Percentiles rank a stretch among this genome's conserved stretches.
Conservation (phyloP, 2,888 invertebrate genomes). For the Diaperis boleti region DNA sequence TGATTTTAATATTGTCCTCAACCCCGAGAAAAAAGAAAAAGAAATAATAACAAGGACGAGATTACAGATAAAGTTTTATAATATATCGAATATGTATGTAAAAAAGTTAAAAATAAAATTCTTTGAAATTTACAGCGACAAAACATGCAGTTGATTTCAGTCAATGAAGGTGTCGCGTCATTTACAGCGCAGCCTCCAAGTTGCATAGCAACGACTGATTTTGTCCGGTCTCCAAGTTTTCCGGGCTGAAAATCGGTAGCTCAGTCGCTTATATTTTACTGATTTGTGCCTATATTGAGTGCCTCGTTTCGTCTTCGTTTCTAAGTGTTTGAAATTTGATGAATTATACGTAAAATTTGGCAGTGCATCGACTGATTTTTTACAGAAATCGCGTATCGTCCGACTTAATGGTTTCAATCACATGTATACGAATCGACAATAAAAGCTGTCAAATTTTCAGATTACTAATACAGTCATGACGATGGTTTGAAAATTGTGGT, state of each 20-base stretch:
- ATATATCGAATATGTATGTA: too few relatives aligned
- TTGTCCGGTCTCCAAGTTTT: constrained; percentile 17
- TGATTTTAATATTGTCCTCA: too few relatives aligned
- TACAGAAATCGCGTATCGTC: too few relatives aligned
- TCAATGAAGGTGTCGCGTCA: not conserved
- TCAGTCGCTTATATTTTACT: constrained; percentile 51
- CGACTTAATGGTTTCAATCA: not conserved
- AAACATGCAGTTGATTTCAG: not conserved
- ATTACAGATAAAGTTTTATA: too few relatives aligned
- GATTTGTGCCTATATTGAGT: constrained; percentile 48
- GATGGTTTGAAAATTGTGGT: not conserved
- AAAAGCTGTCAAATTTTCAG: not conserved
- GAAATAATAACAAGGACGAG: too few relatives aligned
- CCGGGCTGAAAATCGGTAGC: constrained; percentile 38
- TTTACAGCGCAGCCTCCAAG: constrained; percentile 45
- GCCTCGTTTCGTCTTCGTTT: constrained; percentile 7
- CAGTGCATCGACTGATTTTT: too few relatives aligned
- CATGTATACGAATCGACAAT: constrained; percentile 36
- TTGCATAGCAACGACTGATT: constrained; percentile 54
- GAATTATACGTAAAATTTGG: too few relatives aligned
- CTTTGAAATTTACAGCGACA: not conserved
- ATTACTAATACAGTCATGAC: not conserved
- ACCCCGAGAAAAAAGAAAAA: too few relatives aligned
- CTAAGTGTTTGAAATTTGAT: too few relatives aligned
- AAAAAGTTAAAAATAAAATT: not conserved